These are phyloP conservation scores for Dallia pectoralis DNA, from an alignment of 2,797 vertebrate species.

Conservation along the genomic window DNA sequence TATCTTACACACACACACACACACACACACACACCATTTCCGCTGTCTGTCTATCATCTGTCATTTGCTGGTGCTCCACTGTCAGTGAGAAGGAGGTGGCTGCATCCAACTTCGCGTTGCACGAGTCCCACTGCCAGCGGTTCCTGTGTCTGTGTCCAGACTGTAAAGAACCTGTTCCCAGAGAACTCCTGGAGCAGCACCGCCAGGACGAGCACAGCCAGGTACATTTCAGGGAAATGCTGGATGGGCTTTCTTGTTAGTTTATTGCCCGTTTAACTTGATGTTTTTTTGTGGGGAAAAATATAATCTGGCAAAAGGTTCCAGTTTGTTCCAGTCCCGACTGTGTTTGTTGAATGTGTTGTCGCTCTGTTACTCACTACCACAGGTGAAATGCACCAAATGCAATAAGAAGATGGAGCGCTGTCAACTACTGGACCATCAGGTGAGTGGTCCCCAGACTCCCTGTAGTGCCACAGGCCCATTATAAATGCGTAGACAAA, in stretches of 20 bases:
- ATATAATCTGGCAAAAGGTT: no score
- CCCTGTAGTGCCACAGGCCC: not conserved
- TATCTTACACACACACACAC: not conserved
- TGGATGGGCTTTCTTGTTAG: not conserved
- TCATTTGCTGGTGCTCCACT: not conserved
- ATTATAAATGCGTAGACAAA: not conserved
- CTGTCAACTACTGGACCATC: constrained; percentile 59
- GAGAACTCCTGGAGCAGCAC: constrained; percentile 68
- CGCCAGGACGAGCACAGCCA: constrained; percentile 55
- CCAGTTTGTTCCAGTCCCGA: not conserved
- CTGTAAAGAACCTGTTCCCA: constrained; percentile 70
- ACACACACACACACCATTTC: not conserved
- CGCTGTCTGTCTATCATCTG: not conserved
- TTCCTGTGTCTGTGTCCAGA: constrained; percentile 74
- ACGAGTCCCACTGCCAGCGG: constrained; percentile 76
- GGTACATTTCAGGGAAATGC: constrained; percentile 42
- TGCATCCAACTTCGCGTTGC: constrained; percentile 73
- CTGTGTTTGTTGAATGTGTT: not conserved
- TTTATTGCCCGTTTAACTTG: no score
- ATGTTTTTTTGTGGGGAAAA: no score
- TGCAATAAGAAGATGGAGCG: constrained; percentile 66
- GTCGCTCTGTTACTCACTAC: constrained; percentile 12
- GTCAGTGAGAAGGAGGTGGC: constrained; percentile 74
- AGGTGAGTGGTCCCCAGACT: constrained; percentile 48
- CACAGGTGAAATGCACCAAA: constrained; percentile 68